Evolutionary conservation across 1,140 invertebrate species (phyloP).

Genomic region (Anadara kagoshimensis): DNA sequence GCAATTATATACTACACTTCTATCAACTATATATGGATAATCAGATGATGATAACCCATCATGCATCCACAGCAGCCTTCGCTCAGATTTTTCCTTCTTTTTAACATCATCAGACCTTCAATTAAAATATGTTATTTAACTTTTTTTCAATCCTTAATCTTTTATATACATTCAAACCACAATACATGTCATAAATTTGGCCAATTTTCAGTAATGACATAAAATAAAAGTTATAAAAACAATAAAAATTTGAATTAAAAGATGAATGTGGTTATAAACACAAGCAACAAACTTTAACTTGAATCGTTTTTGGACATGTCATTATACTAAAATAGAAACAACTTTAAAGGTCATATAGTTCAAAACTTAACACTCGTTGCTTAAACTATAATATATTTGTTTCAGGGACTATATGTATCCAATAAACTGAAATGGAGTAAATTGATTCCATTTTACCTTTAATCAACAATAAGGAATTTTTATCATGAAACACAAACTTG

Average conservation of each 20-base stretch:
- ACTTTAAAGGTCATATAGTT: neutral
- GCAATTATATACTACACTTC: neutral
- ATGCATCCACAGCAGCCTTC: neutral
- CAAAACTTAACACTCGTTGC: neutral
- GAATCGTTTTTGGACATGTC: too few relatives aligned
- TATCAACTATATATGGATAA: neutral
- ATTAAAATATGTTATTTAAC: neutral
- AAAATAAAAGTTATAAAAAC: too few relatives aligned
- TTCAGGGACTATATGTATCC: neutral
- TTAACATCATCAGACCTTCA: slow-evolving; percentile 5
- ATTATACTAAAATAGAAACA: neutral
- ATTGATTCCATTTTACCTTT: neutral
- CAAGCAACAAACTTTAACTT: neutral
- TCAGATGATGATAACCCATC: neutral
- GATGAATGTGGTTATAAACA: neutral
- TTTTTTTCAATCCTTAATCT: too few relatives aligned
- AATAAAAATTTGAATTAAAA: too few relatives aligned
- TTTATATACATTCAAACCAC: too few relatives aligned
- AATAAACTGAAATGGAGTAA: neutral
- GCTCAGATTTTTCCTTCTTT: neutral
- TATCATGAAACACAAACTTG: neutral
- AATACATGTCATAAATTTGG: too few relatives aligned
- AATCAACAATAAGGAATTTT: neutral
- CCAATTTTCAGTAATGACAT: too few relatives aligned
- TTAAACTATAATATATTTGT: neutral